Base-by-base conservation (phyloP, 1,140 invertebrate genomes). In the Drosophila mauritiana region DNA sequence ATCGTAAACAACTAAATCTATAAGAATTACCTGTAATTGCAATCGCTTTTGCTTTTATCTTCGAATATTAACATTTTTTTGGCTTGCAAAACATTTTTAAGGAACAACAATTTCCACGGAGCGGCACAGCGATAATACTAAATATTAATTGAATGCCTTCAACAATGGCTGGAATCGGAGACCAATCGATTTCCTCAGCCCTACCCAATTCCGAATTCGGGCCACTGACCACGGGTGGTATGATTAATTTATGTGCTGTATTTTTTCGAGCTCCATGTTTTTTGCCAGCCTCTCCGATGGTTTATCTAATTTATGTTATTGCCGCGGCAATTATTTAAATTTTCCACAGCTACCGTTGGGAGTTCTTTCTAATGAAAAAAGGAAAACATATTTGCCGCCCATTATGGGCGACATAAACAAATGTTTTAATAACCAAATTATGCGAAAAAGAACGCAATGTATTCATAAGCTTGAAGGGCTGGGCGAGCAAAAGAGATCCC, bases 391-490 rank as follows among this genome's bases (percentile, higher is more conserved):
- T 77, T 65, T 72, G 74, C 59, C 64, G 78, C 69, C 78, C 59
- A 78, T 88, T 88, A 88, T 53, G 82, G 48, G 78, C 61, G 49
- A 82, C 82, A 88, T 86, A 86, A 86, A 86, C 83, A 77, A 86
- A 86, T 86, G 80, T 83, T 82, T 88, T 88, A 88, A 86, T 88
- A 86, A 88, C 74, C 70, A 88, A 88, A 86, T 86, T 86, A 88
- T 86, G 78, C 82, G 68, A 64, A 70, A 73, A 73, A 27, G 59
- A 72, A 57, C 53, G 73, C 63, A 63, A 58, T 67, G 65, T 51
- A 77, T 86, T 86, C 78, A 86, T 86, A 82, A 86, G 78, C 62
- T 34, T 31, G 12, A 36, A 27, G 46, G 52, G 15, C 57, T 62
- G 51, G 40, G 27, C 34, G 49, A 43, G 72, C 61, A 40, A 75